Evolutionary conservation across 2,888 invertebrate species (phyloP), one percentile per base, ranked within the genome.

Genomic region (Napeogenes sylphis): DNA sequence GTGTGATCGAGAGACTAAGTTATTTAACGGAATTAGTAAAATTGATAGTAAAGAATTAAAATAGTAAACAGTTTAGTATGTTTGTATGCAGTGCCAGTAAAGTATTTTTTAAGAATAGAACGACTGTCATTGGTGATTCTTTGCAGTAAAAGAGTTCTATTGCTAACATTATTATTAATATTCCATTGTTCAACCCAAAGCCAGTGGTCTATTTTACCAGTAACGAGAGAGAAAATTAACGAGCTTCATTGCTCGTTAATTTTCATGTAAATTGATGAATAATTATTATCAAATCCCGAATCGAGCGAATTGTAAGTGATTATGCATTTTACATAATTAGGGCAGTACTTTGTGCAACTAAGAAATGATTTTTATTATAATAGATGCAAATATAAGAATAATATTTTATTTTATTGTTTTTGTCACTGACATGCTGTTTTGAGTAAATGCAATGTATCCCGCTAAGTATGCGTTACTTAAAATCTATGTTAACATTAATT

Each of bases 191-290:
- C 51, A 30, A 51, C 30, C 30, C 10, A 30, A 51, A 21, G 8
- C 6, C 30, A 21, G 30, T 8, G 51, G 21, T 51, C 30, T 30
- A 30, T 51, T 30, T 51, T 30, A 30, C 30, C 8, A 8, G 21
- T 21, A 51, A 51, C 51, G 51, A 30, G 21, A 51, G 51, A 51
- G 30, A 51, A 21, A 51, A 51, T 51, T 51, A 51, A 51, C 12
- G 30, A 51, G 51, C 51, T 30, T 2, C 30, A 30, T 30, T 51
- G 51, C 21, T 21, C 21, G 21, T 21, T 21, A 21, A 21, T 51
- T 51, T 10, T 12, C 30, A 51, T 51, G 51, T 51, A 30, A 51
- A 51, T 51, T 51, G 51, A 51, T 51, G 51, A 51, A 51, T 51
- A 51, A 51, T 51, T 51, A n/a, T 47, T 47, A 21, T 30, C 30